A percentile compares a stretch with the other conserved stretches of the same genome.
These are phyloP conservation scores for Odontothrips loti DNA, from an alignment of 2,888 invertebrate genomes.

Conservation along the genomic window DNA sequence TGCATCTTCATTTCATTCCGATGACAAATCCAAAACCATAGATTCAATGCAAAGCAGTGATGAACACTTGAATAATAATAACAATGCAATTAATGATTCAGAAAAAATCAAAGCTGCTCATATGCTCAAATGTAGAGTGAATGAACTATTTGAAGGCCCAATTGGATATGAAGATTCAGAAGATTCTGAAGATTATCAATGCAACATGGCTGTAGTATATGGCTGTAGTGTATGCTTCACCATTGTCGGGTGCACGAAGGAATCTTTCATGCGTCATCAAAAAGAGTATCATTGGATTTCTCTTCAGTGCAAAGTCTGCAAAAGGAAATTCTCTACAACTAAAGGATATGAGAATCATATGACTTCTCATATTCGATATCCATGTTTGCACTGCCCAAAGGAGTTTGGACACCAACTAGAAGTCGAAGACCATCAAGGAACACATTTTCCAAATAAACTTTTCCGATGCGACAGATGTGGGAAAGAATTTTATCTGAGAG, in stretches of 20 bases:
- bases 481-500: neutral
- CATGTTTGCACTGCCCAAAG: slow-evolving; percentile 11
- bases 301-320: neutral
- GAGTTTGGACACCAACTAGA: neutral
- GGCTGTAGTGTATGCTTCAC: neutral
- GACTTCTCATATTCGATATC: neutral
- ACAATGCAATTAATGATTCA: neutral
- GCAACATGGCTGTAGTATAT: neutral
- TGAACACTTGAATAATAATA: too few relatives aligned
- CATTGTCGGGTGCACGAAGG: neutral
- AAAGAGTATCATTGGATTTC: neutral
- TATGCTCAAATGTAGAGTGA: too few relatives aligned
- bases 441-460: neutral
- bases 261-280: neutral
- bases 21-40: too few relatives aligned
- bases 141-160: neutral
- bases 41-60: too few relatives aligned
- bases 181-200: neutral
- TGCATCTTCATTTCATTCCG: too few relatives aligned
- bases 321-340: neutral
- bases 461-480: neutral
- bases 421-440: neutral
- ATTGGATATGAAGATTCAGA: neutral
- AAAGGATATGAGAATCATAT: slow-evolving; percentile 6
- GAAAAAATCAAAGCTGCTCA: neutral